Conservation (phyloP, 2,888 invertebrate genomes). For the Amiota communis region DNA sequence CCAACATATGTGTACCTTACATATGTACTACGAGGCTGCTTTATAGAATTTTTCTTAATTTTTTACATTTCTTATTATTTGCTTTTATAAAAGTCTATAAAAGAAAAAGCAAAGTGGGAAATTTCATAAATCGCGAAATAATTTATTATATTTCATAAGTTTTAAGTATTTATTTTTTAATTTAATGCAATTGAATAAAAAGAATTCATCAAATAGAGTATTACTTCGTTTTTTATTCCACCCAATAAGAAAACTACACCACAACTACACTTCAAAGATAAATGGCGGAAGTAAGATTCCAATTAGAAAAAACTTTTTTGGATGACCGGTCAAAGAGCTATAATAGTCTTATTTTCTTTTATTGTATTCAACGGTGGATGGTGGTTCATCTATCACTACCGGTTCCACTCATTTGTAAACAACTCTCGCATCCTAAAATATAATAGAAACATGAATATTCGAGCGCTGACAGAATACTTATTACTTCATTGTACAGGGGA, state of each 20-base stretch:
- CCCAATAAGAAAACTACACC: background rate
- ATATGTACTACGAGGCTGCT: background rate
- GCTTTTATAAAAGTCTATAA: background rate
- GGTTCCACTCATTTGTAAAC: too few relatives aligned
- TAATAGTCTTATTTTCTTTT: background rate
- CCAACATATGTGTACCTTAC: background rate
- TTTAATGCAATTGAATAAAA: slow-evolving; percentile 68
- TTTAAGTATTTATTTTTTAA: slow-evolving; percentile 65
- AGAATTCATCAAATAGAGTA: slow-evolving; percentile 62
- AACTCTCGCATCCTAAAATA: too few relatives aligned
- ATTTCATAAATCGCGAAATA: slow-evolving; percentile 39
- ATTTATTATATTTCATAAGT: slow-evolving; percentile 50
- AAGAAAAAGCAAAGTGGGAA: slow-evolving; percentile 18
- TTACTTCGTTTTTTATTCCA: background rate
- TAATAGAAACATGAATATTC: too few relatives aligned
- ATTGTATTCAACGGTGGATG: too few relatives aligned
- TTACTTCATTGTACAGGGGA: background rate
- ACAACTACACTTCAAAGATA: background rate
- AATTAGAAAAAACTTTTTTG: too few relatives aligned
- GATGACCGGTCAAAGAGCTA: too few relatives aligned
- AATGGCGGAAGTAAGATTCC: background rate
- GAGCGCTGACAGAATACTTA: background rate
- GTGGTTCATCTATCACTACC: too few relatives aligned
- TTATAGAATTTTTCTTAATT: slow-evolving; percentile 3
- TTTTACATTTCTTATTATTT: background rate